These are phyloP conservation scores for Cataglyphis rosenhaueri DNA, from an alignment of 2,888 invertebrate species.

Conservation along the genomic window DNA sequence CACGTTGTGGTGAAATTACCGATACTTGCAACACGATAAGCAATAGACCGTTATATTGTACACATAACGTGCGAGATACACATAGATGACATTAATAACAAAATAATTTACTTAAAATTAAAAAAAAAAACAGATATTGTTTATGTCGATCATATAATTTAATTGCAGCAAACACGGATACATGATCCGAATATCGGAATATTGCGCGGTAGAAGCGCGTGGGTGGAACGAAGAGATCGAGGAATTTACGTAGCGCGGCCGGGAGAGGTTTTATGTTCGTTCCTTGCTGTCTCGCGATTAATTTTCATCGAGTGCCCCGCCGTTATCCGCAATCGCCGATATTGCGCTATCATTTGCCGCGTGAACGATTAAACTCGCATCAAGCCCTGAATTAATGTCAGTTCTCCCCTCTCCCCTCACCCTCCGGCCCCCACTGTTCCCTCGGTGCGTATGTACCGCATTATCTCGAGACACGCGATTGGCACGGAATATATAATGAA, in stretches of 20 bases:
- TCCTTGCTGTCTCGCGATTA: constrained; percentile 48
- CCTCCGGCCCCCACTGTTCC: neutral
- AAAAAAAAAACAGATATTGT: neutral
- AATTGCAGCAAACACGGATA: constrained; percentile 32
- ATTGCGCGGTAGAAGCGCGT: constrained; percentile 34
- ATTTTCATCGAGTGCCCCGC: constrained; percentile 49
- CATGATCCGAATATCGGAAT: constrained; percentile 10
- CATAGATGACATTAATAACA: neutral
- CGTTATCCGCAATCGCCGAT: constrained; percentile 51
- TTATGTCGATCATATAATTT: constrained; percentile 21
- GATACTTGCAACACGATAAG: constrained; percentile 24
- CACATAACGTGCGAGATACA: neutral
- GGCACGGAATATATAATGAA: constrained; percentile 51
- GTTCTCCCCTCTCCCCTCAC: neutral
- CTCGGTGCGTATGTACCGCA: constrained; percentile 40
- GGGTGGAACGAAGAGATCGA: constrained; percentile 21
- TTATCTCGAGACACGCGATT: constrained; percentile 53
- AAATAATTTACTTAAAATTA: neutral
- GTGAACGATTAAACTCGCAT: constrained; percentile 50
- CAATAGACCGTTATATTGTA: neutral
- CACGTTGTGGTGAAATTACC: constrained; percentile 30
- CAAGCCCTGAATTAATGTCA: constrained; percentile 44
- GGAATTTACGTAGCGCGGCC: constrained; percentile 36
- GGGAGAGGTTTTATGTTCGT: constrained; percentile 37
- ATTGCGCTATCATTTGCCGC: constrained; percentile 46